Base-by-base conservation (phyloP, 2,113 vertebrate genomes). In the Sceloporus tristichus region DNA sequence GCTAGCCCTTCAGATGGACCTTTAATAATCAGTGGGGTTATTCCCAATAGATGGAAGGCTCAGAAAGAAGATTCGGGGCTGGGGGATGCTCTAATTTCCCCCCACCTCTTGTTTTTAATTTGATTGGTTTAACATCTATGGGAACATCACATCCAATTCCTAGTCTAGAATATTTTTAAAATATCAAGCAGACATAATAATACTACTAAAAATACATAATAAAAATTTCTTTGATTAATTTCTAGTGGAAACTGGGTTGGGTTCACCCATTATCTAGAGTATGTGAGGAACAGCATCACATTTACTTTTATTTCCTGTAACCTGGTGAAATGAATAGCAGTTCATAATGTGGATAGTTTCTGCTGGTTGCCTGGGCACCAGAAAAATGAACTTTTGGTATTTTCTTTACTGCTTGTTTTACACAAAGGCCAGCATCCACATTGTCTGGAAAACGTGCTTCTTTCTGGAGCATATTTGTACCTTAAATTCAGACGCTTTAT, bases 381-480 rank as follows among this genome's bases (percentile, higher is more conserved):
- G 16, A 42, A 9, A 18, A 70, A 23, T 34, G 34, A 34, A 34
- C 34, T 34, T 34, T 34, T 34, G 34, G 25, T 42, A 48, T 34
- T n/a, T 83, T 70, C 54, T 18, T 21, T 53, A 75, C 53, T 85
- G 70, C n/a, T 75, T 38, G 40, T 38, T 74, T 85, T 66, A 82
- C 66, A 82, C 34, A 16, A 82, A 34, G n/a, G 6, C 11, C 34
- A 2, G 34, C 42, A 71, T 79, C 29, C 78, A 18, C n/a, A 16
- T 16, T 79, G 53, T n/a, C 29, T 79, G 77, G 27, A 79, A 79
- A 48, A 14, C 48, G 29, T 54, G 77, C 7, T 48, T 53, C 48
- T 78, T 14, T 23, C 42, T 13, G 23, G 53, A 48, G 53, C 42
- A 62, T 59, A 56, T 79, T 79, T 79, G 29, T 79, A 54, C 78